Conservation (phyloP, 2,113 vertebrate species). For the Litocranius walleri region DNA sequence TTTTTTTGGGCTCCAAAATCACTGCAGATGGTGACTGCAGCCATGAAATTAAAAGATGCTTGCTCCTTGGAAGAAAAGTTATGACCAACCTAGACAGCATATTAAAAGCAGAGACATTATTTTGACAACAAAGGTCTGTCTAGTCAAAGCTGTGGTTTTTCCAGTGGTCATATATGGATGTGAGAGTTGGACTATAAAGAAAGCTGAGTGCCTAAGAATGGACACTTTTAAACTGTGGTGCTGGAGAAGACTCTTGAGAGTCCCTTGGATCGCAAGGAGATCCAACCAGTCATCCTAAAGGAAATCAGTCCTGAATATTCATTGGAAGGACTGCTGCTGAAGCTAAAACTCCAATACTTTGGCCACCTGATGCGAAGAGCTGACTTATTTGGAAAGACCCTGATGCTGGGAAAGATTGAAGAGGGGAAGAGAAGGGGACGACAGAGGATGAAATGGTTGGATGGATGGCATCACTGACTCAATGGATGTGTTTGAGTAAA, state of each 20-base stretch:
- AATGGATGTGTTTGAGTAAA: background rate
- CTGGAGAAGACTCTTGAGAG: background rate
- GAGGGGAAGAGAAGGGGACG: rapidly evolving
- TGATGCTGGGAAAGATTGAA: background rate
- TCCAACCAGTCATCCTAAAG: background rate
- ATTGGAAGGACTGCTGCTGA: background rate
- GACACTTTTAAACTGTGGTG: background rate
- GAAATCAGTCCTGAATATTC: background rate
- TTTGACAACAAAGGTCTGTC: background rate
- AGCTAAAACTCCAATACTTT: background rate
- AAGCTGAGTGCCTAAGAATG: background rate
- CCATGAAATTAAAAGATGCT: background rate
- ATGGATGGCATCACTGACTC: background rate
- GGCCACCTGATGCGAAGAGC: background rate
- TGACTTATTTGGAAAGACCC: background rate
- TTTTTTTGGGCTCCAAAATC: background rate
- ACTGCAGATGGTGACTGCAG: background rate
- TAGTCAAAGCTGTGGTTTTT: background rate
- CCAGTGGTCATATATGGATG: background rate
- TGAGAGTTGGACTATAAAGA: background rate
- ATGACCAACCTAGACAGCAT: background rate
- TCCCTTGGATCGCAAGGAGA: background rate
- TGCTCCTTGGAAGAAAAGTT: background rate
- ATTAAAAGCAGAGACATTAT: background rate
- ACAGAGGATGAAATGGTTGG: background rate